Percentiles rank a stretch among this genome's conserved stretches.
These are phyloP conservation scores for Odontocerum albicorne DNA, from an alignment of 2,888 invertebrate species.

Conservation along the genomic window DNA sequence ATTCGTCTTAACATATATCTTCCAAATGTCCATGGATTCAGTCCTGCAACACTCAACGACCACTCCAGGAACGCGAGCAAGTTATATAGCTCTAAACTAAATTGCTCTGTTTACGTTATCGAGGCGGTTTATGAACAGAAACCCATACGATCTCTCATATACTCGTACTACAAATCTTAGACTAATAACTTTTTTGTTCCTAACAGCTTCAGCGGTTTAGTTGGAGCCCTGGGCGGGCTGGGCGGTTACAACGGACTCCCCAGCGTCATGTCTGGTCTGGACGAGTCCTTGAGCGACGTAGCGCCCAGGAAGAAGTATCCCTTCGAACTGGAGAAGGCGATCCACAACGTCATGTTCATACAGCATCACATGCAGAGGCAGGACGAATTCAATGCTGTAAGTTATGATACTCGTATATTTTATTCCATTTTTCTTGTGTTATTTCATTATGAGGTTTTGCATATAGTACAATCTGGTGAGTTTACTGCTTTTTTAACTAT, in stretches of 20 bases:
- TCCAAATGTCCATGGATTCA: too few species aligned
- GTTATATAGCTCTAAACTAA: too few species aligned
- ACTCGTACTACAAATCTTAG: too few species aligned
- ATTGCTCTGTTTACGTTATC: too few species aligned
- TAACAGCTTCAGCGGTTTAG: constrained; percentile 75
- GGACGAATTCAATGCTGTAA: constrained; percentile 92
- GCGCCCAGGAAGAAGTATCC: constrained; percentile 84
- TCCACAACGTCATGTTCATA: constrained; percentile 94
- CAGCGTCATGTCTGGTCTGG: constrained; percentile 80
- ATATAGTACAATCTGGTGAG: too few species aligned
- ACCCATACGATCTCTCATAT: too few species aligned
- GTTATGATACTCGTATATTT: constrained; percentile 38
- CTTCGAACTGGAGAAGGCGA: constrained; percentile 89
- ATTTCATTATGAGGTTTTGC: too few species aligned
- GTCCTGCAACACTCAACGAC: too few species aligned
- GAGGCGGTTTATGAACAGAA: too few species aligned
- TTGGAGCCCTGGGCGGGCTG: constrained; percentile 68
- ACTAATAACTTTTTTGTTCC: too few species aligned
- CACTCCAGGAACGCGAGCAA: too few species aligned
- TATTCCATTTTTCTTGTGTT: neutral
- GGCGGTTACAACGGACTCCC: constrained; percentile 81
- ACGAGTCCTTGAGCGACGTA: constrained; percentile 81
- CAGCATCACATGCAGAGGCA: constrained; percentile 94
- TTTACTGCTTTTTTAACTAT: neutral
- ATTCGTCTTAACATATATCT: too few species aligned